Conservation (phyloP, 1,140 invertebrate species). For the Prorops nasuta region DNA sequence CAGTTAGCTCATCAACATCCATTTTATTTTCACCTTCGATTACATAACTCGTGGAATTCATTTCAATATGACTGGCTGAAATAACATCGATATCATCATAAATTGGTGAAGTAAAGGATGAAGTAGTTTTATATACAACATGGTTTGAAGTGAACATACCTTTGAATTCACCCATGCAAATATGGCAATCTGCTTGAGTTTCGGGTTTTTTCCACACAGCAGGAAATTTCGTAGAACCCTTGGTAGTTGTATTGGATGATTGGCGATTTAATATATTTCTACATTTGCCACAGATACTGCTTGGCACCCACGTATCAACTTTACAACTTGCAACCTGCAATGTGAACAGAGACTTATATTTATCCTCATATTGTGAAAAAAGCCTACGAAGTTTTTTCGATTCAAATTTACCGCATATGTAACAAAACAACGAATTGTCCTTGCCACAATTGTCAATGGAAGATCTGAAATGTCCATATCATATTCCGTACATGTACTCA, state of each 20-base stretch:
- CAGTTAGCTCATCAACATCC: conserved; percentile 2
- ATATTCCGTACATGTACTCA: not conserved
- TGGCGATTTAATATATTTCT: conserved; percentile 3
- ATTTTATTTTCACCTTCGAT: not conserved
- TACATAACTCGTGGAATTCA: conserved; percentile 1
- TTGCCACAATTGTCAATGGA: conserved; percentile 3
- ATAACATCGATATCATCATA: not conserved
- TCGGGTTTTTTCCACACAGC: not conserved
- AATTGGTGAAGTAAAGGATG: conserved; percentile 6
- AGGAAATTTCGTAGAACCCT: conserved; percentile 8
- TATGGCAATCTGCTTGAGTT: conserved; percentile 3
- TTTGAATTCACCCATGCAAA: conserved; percentile 4
- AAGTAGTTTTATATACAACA: conserved; percentile 2
- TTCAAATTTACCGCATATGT: conserved; percentile 10
- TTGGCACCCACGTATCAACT: conserved; percentile 3
- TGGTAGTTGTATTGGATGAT: not conserved
- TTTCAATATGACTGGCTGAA: conserved; percentile 3
- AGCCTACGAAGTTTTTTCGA: conserved; percentile 1
- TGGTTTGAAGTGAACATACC: conserved; percentile 2
- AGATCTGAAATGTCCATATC: too few species aligned
- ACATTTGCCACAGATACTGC: conserved; percentile 6
- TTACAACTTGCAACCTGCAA: conserved; percentile 4
- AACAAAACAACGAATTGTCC: conserved; percentile 2
- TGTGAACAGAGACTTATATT: conserved; percentile 5
- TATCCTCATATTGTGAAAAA: conserved; percentile 6